Conservation (phyloP, 2,797 vertebrate genomes). For the Premnoplex brunnescens region DNA sequence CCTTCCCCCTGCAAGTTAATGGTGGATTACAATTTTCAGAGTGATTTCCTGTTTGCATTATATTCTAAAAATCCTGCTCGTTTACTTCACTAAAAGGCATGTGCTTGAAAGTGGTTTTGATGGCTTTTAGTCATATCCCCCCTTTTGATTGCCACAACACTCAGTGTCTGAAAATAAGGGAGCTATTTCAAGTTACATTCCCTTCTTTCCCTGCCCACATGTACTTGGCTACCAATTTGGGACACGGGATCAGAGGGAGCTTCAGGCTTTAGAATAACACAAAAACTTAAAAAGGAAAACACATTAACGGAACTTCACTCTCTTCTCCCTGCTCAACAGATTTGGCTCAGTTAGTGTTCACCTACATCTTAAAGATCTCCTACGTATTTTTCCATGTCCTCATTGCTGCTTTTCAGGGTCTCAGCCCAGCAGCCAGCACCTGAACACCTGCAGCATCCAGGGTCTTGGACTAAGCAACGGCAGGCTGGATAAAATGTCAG, state of each 20-base stretch:
- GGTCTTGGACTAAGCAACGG: fast-evolving
- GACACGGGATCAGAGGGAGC: constrained; percentile 1
- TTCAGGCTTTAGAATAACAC: constrained; percentile 1
- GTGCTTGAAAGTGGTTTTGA: constrained; percentile 59
- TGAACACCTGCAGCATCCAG: background rate
- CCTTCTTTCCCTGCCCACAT: constrained; percentile 35
- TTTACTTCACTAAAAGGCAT: constrained; percentile 33
- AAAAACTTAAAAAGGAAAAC: background rate
- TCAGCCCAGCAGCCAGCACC: background rate
- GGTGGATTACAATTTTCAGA: constrained; percentile 24
- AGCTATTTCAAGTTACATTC: constrained; percentile 54
- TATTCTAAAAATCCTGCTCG: constrained; percentile 7
- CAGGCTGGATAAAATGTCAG: background rate
- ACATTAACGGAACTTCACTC: background rate
- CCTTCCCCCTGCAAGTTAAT: background rate
- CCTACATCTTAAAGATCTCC: background rate
- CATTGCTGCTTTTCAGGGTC: background rate
- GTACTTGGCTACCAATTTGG: constrained; percentile 38
- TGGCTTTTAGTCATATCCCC: constrained; percentile 44
- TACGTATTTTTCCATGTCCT: background rate
- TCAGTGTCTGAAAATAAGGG: constrained; percentile 28
- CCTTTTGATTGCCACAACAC: constrained; percentile 23
- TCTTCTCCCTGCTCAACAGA: background rate
- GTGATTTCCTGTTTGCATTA: constrained; percentile 51
- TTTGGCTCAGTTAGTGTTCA: background rate